Percentiles rank a stretch among this genome's conserved stretches.
Evolutionary conservation across 2,113 vertebrate species (phyloP).

Genomic region (Lipophrys pholis): DNA sequence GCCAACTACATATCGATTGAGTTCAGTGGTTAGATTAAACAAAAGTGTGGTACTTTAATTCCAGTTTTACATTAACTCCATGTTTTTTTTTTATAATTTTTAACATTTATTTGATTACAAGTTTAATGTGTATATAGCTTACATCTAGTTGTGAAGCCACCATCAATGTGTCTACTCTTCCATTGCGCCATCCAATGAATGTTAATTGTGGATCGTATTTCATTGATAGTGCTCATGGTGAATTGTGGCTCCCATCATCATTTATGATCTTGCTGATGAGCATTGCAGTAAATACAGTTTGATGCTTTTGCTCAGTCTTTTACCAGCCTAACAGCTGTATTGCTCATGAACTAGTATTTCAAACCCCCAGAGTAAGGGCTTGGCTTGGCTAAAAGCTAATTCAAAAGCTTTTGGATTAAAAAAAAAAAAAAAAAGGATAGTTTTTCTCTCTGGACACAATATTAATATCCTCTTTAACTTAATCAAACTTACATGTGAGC

Average conservation of each 20-base stretch:
- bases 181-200: background rate
- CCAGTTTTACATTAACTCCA: no score
- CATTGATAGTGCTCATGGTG: background rate
- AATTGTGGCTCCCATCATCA: background rate
- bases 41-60: no score
- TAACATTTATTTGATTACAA: no score
- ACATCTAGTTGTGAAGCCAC: no score
- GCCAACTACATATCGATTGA: no score
- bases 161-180: background rate
- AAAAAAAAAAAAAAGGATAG: constrained; percentile 21
- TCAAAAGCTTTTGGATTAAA: constrained; percentile 20
- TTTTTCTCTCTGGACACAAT: constrained; percentile 24
- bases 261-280: background rate
- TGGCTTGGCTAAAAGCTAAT: constrained; percentile 13
- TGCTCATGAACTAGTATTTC: constrained; percentile 1
- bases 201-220: background rate
- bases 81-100: no score
- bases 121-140: no score
- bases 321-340: background rate
- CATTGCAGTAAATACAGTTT: background rate
- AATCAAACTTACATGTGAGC: constrained; percentile 38
- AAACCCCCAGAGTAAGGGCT: constrained; percentile 24
- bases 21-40: no score
- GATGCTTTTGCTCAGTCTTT: background rate
- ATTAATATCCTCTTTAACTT: constrained; percentile 30